A percentile compares a stretch with the other conserved stretches of the same genome.
Evolutionary conservation across 2,797 vertebrate genomes (phyloP).

Genomic region (Hydrocynus forskahlii): DNA sequence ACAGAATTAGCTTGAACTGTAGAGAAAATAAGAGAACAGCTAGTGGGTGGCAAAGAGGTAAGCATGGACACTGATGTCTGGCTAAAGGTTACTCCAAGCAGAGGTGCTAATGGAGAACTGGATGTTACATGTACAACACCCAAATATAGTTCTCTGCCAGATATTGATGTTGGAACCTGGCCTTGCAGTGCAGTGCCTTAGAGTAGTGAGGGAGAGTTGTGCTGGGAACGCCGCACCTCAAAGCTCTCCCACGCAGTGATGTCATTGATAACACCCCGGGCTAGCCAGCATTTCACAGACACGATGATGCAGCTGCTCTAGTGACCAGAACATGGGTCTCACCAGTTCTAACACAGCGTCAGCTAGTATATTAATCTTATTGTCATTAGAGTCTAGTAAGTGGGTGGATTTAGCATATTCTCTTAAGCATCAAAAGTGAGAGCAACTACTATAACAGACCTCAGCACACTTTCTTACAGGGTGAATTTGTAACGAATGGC

Average conservation of each 20-base stretch:
- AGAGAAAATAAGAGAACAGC: background rate
- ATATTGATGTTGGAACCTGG: slow-evolving; percentile 33
- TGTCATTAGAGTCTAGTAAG: background rate
- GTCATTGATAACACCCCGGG: slow-evolving; percentile 14
- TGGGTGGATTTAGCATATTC: background rate
- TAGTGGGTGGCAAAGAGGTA: background rate
- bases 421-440: background rate
- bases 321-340: background rate
- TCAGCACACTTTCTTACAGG: background rate
- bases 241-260: slow-evolving; percentile 14
- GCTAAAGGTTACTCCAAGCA: background rate
- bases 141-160: slow-evolving; percentile 51
- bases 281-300: slow-evolving; percentile 11
- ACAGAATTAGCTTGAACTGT: background rate
- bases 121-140: slow-evolving; percentile 18
- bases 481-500: background rate
- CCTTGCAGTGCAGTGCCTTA: slow-evolving; percentile 20
- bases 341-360: background rate
- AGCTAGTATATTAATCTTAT: background rate
- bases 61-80: background rate
- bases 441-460: background rate
- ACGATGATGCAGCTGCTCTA: slow-evolving; percentile 2
- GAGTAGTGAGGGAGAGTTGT: slow-evolving; percentile 11
- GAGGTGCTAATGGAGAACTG: background rate
- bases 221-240: slow-evolving; percentile 41